Evolutionary conservation across 2,888 invertebrate species (phyloP).

Genomic region (Synanthedon andrenaeformis): DNA sequence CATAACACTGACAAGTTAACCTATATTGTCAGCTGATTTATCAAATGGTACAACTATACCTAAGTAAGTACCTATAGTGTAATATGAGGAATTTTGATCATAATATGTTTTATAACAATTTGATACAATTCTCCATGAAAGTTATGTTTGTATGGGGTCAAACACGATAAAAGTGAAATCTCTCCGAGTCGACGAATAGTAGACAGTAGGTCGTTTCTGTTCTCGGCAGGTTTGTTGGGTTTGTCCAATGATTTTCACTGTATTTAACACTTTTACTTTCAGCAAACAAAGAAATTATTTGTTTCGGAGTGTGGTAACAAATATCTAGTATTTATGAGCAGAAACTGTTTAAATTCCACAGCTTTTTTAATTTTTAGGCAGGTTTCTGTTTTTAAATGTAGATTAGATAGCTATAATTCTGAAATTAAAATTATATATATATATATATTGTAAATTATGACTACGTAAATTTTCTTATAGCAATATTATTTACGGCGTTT

Average conservation of each 20-base stretch:
- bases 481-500: no score
- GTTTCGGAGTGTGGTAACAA: conserved; percentile 4
- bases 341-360: no score
- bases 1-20: conserved; percentile 41
- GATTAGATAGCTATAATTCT: no score
- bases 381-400: no score
- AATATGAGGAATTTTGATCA: no score
- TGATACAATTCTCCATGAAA: not conserved
- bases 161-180: conserved; percentile 63
- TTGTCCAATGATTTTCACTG: conserved; percentile 55
- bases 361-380: no score
- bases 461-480: no score
- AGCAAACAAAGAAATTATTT: conserved; percentile 30
- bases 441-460: no score
- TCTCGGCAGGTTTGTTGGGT: conserved; percentile 50
- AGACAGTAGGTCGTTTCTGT: conserved; percentile 47
- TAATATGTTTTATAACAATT: not conserved
- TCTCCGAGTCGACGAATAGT: conserved; percentile 25
- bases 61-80: conserved; percentile 19
- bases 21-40: conserved; percentile 34
- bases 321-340: not conserved
- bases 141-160: conserved; percentile 11
- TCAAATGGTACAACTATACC: not conserved
- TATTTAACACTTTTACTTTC: conserved; percentile 59
- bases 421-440: no score